Percentiles rank a stretch among this genome's conserved stretches.
Evolutionary conservation across 2,113 vertebrate genomes (phyloP).

Genomic region (Pseudopodoces humilis): DNA sequence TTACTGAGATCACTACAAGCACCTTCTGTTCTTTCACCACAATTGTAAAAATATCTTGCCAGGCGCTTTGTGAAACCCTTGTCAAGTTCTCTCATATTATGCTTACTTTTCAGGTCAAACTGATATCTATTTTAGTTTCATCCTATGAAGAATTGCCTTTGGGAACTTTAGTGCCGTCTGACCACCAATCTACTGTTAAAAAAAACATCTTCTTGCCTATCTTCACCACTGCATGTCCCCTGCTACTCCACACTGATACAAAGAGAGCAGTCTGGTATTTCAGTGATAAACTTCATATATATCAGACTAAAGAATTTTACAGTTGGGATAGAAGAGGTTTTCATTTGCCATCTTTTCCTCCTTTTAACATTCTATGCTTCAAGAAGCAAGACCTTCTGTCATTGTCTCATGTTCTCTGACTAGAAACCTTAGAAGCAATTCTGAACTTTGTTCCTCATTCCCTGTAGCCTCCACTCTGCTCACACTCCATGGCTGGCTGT

Average conservation of each 20-base stretch:
- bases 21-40: not conserved
- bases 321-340: not conserved
- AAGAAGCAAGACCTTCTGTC: not conserved
- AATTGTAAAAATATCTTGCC: not conserved
- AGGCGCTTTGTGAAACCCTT: not conserved
- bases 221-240: not conserved
- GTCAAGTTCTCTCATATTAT: not conserved
- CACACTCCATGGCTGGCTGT: not conserved
- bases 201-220: not conserved
- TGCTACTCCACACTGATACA: not conserved
- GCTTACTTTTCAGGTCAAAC: not conserved
- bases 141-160: not conserved
- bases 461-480: not conserved
- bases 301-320: not conserved
- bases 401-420: fast-evolving
- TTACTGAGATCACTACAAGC: not conserved
- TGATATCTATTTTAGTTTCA: not conserved
- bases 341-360: not conserved
- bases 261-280: not conserved
- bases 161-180: not conserved
- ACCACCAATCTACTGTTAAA: not conserved
- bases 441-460: not conserved
- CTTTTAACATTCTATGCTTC: not conserved
- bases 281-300: not conserved
- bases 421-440: not conserved